Conservation (phyloP, 2,888 invertebrate genomes). For the Calameuta filiformis region DNA sequence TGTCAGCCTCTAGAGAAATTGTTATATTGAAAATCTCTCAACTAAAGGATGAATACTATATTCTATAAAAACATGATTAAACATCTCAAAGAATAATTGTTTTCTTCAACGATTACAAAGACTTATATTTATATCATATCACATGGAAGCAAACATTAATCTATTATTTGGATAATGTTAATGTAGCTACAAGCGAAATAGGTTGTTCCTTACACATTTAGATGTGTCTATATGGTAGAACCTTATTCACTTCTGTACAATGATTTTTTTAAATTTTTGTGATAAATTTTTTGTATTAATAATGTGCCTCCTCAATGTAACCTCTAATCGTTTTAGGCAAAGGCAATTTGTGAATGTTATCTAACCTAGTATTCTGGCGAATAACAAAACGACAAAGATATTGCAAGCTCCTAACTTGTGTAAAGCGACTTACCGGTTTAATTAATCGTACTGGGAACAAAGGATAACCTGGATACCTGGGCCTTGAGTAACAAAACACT, state of each 20-base stretch:
- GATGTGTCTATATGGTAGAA: neutral
- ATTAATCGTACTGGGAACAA: slow-evolving; percentile 80
- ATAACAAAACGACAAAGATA: slow-evolving; percentile 81
- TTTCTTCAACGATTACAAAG: neutral
- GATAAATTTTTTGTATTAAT: slow-evolving; percentile 26
- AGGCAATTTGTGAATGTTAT: slow-evolving; percentile 78
- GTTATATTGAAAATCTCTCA: neutral
- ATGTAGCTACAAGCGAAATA: neutral
- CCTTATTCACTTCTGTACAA: neutral
- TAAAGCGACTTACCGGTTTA: slow-evolving; percentile 80
- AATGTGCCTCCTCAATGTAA: slow-evolving; percentile 67
- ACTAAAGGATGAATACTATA: neutral
- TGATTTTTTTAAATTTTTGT: neutral
- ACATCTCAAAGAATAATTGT: neutral
- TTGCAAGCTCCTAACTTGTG: slow-evolving; percentile 77
- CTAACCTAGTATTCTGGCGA: slow-evolving; percentile 74
- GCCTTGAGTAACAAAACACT: slow-evolving; percentile 79
- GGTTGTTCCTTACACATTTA: neutral
- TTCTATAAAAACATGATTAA: neutral
- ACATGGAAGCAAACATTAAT: neutral
- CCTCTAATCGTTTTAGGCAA: slow-evolving; percentile 72
- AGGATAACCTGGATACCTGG: slow-evolving; percentile 74
- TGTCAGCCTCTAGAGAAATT: neutral
- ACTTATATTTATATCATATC: neutral
- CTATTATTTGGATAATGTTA: neutral